Base-by-base conservation (phyloP, 2,113 vertebrate genomes). In the Tichodroma muraria region DNA sequence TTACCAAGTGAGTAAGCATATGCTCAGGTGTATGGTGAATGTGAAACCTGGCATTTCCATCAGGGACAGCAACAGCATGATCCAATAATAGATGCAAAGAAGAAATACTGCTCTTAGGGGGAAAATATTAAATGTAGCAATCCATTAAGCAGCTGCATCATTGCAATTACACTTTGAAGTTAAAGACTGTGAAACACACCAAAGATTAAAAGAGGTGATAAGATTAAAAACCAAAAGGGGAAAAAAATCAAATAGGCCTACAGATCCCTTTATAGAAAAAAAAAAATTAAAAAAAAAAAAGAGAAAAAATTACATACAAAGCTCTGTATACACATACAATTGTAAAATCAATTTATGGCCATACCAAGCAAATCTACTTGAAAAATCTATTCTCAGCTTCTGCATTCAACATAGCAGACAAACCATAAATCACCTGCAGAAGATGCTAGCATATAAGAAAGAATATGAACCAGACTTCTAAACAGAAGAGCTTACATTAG, bases 101-200 rank as follows among this genome's bases (percentile, higher is more conserved):
- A 95, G 95, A 97, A 96, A 97, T 83, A 96, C 37, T 38, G 42
- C 65, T 96, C 89, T 97, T 94, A 54, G 66, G 93, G 76, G 90
- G 81, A 56, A 95, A 88, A 96, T 94, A 93, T 69, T 94, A 96
- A 94, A 94, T 61, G 80, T 59, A 93, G 45, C 76, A 92, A 97
- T 97, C 86, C 90, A 96, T 95, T 92, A 89, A 82, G 88, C 79
- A 72, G 75, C 80, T 90, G 83, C 57, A 97, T 88, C 85, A 54
- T 49, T 96, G 88, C 80, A 96, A 95, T 95, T 87, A 61, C 64
- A 94, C 94, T 96, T 97, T 96, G 96, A 96, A 96, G 94, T 88
- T 89, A 92, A 96, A 95, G 87, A 92, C 93, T 49, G 35, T 89
- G 85, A 93, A 95, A 95, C 60, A 63, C 35, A 88, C 60, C 22